phyloP scores from a whole-genome alignment of 1,140 invertebrate genomes.

The Berghia stephanieae region DNA sequence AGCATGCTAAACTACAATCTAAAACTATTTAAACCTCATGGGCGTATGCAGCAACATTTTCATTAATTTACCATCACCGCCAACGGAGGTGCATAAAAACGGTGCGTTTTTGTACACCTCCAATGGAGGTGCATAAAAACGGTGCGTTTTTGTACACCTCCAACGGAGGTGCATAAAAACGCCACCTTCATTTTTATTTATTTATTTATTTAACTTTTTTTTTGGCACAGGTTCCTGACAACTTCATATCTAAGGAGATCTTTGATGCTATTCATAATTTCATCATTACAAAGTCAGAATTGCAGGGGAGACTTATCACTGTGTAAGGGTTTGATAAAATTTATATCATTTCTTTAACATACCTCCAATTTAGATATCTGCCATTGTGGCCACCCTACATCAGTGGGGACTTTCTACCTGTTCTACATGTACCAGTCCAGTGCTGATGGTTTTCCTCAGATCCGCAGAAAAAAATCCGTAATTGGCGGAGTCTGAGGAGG shows the following conservation, averaged over 20 bases:
- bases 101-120: background rate
- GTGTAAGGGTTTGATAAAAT: conserved; percentile 76
- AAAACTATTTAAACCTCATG: no score
- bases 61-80: background rate
- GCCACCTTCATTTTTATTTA: background rate
- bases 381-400: no score
- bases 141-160: background rate
- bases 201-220: conserved; percentile 12
- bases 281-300: conserved; percentile 92
- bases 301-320: conserved; percentile 89
- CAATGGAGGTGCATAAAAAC: background rate
- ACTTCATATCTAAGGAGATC: conserved; percentile 87
- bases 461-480: background rate
- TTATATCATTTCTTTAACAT: no score
- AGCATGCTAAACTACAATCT: no score
- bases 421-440: no score
- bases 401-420: no score
- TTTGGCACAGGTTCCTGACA: conserved; percentile 69
- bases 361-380: no score
- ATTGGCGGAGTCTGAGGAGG: background rate
- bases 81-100: background rate
- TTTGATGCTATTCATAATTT: conserved; percentile 94
- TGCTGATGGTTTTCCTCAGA: no score
- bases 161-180: background rate
- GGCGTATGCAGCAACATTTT: background rate